phyloP scores from a whole-genome alignment of 1,140 invertebrate genomes.

The Orchestia grillus region DNA sequence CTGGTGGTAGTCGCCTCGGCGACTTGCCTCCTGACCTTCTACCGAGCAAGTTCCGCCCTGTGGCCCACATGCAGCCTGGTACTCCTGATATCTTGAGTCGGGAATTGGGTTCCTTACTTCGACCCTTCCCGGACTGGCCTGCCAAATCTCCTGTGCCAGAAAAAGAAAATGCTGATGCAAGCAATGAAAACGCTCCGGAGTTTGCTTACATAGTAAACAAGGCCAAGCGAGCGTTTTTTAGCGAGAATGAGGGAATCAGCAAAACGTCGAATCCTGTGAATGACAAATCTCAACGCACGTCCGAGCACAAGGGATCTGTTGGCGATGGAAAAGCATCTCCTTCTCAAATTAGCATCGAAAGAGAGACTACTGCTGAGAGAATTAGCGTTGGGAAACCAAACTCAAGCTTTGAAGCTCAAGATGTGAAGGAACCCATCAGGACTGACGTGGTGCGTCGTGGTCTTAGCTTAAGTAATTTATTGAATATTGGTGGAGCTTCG shows the following conservation, averaged over 20 bases:
- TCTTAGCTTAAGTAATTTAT: conserved; percentile 66
- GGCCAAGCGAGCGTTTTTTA: conserved; percentile 66
- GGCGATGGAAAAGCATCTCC: neutral
- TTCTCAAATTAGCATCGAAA: neutral
- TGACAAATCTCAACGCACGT: neutral
- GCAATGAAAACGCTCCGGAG: neutral
- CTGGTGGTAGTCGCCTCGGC: conserved; percentile 58
- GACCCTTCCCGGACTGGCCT: neutral
- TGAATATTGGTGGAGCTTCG: conserved; percentile 39
- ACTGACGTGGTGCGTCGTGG: conserved; percentile 63
- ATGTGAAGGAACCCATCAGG: conserved; percentile 41
- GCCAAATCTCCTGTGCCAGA: neutral
- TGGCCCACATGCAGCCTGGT: conserved; percentile 56
- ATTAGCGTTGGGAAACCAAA: neutral
- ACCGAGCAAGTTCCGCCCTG: conserved; percentile 64
- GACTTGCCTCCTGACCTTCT: conserved; percentile 67
- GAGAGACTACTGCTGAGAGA: neutral
- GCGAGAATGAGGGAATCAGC: conserved; percentile 59
- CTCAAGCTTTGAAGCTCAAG: conserved; percentile 36
- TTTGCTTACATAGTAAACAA: conserved; percentile 65
- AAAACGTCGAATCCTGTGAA: conserved; percentile 28
- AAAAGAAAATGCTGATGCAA: neutral
- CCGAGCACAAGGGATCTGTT: neutral
- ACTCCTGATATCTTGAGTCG: conserved; percentile 40
- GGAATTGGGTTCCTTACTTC: conserved; percentile 26